These are phyloP conservation scores for Salarias fasciatus DNA, from an alignment of 2,797 vertebrate species.

Conservation along the genomic window DNA sequence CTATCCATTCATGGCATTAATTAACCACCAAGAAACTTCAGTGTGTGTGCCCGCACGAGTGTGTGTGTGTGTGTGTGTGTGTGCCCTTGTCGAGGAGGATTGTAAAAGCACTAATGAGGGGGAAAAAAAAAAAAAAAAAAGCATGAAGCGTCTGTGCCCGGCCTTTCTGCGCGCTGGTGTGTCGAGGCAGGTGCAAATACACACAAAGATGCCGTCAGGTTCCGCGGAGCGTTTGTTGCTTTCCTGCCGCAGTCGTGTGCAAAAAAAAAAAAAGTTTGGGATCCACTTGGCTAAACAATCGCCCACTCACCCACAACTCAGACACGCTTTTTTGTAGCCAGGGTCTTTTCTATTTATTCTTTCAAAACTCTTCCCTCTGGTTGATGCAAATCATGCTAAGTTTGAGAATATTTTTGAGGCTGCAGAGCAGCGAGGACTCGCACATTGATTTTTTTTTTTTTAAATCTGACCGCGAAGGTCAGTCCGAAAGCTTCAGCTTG, in stretches of 20 bases:
- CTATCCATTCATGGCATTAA: slow-evolving; percentile 55
- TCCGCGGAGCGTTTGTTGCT: slow-evolving; percentile 23
- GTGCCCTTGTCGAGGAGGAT: neutral
- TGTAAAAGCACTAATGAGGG: slow-evolving; percentile 1
- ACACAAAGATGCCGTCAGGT: slow-evolving; percentile 31
- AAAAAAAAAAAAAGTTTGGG: slow-evolving; percentile 7
- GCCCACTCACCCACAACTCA: neutral
- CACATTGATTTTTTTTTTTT: neutral
- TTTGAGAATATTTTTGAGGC: slow-evolving; percentile 2
- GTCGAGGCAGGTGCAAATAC: slow-evolving; percentile 29
- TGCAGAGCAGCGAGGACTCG: neutral
- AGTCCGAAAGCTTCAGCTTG: neutral
- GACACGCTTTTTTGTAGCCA: neutral
- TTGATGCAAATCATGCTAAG: neutral
- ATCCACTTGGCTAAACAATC: neutral
- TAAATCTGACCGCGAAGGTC: neutral
- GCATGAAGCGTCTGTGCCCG: neutral
- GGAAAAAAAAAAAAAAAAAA: neutral
- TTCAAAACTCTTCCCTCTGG: neutral
- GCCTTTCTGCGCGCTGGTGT: slow-evolving; percentile 13
- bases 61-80: slow-evolving; percentile 8
- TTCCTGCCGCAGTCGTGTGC: neutral
- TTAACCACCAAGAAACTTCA: slow-evolving; percentile 47
- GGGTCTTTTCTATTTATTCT: neutral
- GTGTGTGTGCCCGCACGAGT: too few relatives aligned